phyloP scores from a whole-genome alignment of 2,797 vertebrate genomes.

The Discoglossus pictus region DNA sequence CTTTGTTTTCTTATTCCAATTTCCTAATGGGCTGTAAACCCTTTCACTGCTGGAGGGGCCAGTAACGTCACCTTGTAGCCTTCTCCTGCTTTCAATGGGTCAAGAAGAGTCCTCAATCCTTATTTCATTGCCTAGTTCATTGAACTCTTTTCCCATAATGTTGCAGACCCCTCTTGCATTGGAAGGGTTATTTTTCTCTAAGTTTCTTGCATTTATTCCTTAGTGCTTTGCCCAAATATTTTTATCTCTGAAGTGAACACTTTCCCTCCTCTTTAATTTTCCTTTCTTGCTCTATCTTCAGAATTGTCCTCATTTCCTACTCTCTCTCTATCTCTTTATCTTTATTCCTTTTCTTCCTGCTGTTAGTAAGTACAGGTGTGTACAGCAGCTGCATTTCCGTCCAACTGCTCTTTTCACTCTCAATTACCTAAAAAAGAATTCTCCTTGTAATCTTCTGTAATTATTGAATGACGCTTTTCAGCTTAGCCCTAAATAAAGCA shows the following conservation, averaged over 20 bases:
- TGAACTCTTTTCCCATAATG: neutral
- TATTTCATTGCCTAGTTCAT: neutral
- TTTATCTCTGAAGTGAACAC: slow-evolving; percentile 7
- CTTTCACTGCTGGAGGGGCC: slow-evolving; percentile 16
- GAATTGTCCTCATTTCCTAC: neutral
- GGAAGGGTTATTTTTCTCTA: slow-evolving; percentile 18
- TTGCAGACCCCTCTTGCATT: slow-evolving; percentile 13
- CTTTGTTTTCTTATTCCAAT: slow-evolving; percentile 52
- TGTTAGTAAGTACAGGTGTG: slow-evolving; percentile 74
- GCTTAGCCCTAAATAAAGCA: slow-evolving; percentile 99
- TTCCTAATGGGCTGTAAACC: neutral
- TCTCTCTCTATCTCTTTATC: slow-evolving; percentile 46
- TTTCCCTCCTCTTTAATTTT: slow-evolving; percentile 45
- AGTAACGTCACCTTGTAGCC: slow-evolving; percentile 3
- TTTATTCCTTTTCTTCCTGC: slow-evolving; percentile 59
- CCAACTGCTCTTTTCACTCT: slow-evolving; percentile 90
- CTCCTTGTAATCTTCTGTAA: slow-evolving; percentile 98
- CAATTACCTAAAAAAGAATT: slow-evolving; percentile 88
- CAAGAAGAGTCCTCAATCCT: neutral
- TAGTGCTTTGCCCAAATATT: slow-evolving; percentile 22
- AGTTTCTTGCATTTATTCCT: slow-evolving; percentile 30
- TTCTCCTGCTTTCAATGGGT: slow-evolving; percentile 7
- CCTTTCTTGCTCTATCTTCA: slow-evolving; percentile 19
- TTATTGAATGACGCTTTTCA: slow-evolving; percentile 99
- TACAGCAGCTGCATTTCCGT: slow-evolving; percentile 73